A percentile compares a stretch with the other conserved stretches of the same genome.
Evolutionary conservation across 1,140 invertebrate species (phyloP).

Genomic region (Phymorhynchus buccinoides): DNA sequence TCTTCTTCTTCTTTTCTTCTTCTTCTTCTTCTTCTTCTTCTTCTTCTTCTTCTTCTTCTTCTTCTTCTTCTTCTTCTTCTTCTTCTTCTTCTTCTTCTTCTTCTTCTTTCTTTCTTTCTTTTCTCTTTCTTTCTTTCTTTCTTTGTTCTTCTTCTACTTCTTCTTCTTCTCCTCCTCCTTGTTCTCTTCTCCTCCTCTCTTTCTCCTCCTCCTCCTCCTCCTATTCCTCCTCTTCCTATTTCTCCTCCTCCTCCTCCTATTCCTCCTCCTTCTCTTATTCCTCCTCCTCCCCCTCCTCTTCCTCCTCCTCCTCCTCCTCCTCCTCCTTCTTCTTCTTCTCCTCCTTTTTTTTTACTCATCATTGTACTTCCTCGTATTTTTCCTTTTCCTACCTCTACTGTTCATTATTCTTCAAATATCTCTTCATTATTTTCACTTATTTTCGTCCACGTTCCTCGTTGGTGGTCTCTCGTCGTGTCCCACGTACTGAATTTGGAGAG

Average conservation of each 20-base stretch:
- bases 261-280: too few species aligned
- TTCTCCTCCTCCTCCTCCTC: not conserved
- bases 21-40: not conserved
- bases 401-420: too few species aligned
- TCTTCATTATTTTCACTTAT: too few species aligned
- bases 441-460: too few species aligned
- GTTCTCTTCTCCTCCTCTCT: not conserved
- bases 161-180: not conserved
- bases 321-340: not conserved
- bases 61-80: conserved; percentile 26
- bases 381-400: too few species aligned
- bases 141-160: not conserved
- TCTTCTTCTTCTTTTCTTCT: not conserved
- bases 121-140: not conserved
- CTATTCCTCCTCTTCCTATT: not conserved
- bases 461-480: too few species aligned
- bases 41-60: not conserved
- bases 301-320: not conserved
- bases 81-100: conserved; percentile 8
- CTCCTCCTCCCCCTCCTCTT: not conserved
- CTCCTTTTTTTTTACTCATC: too few species aligned
- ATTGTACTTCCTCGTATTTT: too few species aligned
- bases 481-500: too few species aligned
- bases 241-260: too few species aligned
- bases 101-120: not conserved